Percentiles rank a stretch among this genome's conserved stretches.
Evolutionary conservation across 2,888 invertebrate species (phyloP).

Genomic region (Eulithis prunata): DNA sequence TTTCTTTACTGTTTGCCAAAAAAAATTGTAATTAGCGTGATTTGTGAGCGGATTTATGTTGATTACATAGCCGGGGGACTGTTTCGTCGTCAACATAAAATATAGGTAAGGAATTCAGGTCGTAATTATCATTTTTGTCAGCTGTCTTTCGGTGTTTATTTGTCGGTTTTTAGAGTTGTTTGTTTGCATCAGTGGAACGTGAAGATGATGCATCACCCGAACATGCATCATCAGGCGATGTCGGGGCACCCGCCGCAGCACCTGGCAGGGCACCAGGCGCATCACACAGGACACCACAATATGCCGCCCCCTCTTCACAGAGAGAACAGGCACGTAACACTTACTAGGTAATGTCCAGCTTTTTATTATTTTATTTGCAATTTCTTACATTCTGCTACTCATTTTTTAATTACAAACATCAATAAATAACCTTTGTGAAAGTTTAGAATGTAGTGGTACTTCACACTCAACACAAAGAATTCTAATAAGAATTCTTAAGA

Average conservation of each 20-base stretch:
- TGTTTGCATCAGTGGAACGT: conserved; percentile 67
- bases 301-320: conserved; percentile 87
- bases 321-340: conserved; percentile 85
- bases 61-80: conserved; percentile 61
- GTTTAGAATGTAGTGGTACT: conserved; percentile 5
- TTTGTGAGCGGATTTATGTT: conserved; percentile 73
- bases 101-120: conserved; percentile 69
- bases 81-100: conserved; percentile 56
- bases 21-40: conserved; percentile 66
- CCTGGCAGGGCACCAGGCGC: conserved; percentile 74
- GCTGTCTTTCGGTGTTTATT: conserved; percentile 70
- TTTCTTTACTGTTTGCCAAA: conserved; percentile 93
- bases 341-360: conserved; percentile 79
- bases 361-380: conserved; percentile 65
- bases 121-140: conserved; percentile 56
- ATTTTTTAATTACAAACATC: conserved; percentile 10
- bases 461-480: conserved; percentile 19
- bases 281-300: conserved; percentile 85
- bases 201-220: conserved; percentile 84
- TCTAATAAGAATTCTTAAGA: conserved; percentile 19
- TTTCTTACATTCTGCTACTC: not conserved
- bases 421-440: conserved; percentile 19
- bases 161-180: conserved; percentile 65
- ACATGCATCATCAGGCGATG: conserved; percentile 83
- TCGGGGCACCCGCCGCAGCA: conserved; percentile 81